Conservation (phyloP, 2,113 vertebrate species). For the Larimichthys crocea region DNA sequence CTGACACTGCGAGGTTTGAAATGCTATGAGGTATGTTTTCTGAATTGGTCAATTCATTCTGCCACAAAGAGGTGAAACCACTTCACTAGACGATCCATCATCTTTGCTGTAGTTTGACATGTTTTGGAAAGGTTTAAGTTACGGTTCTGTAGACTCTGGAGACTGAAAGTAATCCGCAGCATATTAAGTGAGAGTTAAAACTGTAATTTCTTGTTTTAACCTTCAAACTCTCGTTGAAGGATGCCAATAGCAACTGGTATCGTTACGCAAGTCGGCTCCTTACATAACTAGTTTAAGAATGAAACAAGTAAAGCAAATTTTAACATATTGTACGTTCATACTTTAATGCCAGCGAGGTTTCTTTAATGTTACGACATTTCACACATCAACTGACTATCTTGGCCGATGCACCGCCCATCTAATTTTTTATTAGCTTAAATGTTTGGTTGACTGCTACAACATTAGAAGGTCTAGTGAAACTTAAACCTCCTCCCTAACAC, state of each 20-base stretch:
- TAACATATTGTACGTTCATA: too few species aligned
- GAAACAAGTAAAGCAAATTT: constrained; percentile 6
- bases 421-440: constrained; percentile 72
- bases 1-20: too few species aligned
- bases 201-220: background rate
- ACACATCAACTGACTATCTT: constrained; percentile 42
- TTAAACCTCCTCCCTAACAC: constrained; percentile 45
- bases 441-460: constrained; percentile 68
- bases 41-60: too few species aligned
- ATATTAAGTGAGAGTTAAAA: background rate
- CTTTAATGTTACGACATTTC: constrained; percentile 44
- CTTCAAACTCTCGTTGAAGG: too few species aligned
- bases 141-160: background rate
- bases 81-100: background rate
- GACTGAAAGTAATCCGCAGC: background rate
- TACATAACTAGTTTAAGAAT: background rate
- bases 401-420: constrained; percentile 42
- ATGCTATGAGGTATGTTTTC: too few species aligned
- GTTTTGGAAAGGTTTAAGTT: background rate
- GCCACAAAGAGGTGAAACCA: too few species aligned
- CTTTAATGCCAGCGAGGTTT: background rate
- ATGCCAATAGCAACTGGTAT: background rate
- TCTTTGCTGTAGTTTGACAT: background rate
- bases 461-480: constrained; percentile 73
- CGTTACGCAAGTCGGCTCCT: background rate